Conservation (phyloP, 2,888 invertebrate genomes). For the Torymus aiolomorphi region DNA sequence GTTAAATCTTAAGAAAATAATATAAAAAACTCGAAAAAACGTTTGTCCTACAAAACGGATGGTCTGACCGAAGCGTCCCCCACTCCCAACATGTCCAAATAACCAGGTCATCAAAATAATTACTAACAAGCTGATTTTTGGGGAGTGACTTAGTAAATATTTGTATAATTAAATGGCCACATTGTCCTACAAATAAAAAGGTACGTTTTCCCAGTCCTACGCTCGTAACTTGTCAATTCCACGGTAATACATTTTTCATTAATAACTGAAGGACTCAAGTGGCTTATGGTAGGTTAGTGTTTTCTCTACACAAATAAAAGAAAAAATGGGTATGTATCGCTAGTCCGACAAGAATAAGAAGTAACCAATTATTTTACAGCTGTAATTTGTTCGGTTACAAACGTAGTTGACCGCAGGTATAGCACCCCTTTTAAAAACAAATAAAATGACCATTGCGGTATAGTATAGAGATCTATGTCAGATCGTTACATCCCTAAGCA, state of each 20-base stretch:
- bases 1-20: background rate
- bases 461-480: background rate
- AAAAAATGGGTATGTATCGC: slow-evolving; percentile 34
- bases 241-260: slow-evolving; percentile 46
- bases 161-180: background rate
- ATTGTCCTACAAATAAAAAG: background rate
- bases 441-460: no score
- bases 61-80: background rate
- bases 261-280: slow-evolving; percentile 46
- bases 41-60: background rate
- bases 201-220: slow-evolving; percentile 44
- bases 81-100: background rate
- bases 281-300: slow-evolving; percentile 6
- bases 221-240: slow-evolving; percentile 39
- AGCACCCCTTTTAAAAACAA: no score
- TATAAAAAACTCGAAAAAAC: background rate
- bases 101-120: background rate
- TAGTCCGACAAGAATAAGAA: slow-evolving; percentile 44
- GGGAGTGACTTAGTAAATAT: no score
- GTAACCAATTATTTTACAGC: no score
- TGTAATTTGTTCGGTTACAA: no score
- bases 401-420: no score
- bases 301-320: slow-evolving; percentile 31
- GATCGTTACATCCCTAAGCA: no score
- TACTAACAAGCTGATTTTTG: background rate